phyloP scores from a whole-genome alignment of 1,140 invertebrate genomes.

The Cataglyphis hispanica region DNA sequence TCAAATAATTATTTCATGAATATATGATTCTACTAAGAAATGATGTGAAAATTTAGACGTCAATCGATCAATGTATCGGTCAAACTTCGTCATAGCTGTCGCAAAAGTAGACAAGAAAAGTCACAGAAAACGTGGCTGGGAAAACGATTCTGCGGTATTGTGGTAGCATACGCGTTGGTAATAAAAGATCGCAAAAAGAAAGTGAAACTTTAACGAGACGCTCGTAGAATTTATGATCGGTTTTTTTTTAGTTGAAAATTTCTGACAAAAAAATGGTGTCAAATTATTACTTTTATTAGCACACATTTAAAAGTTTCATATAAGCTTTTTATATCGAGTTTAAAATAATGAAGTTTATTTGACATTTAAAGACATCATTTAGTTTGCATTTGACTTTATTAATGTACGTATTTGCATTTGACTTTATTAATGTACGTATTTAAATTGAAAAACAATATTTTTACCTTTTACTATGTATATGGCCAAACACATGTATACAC shows the following conservation, averaged over 20 bases:
- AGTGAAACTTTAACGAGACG: constrained; percentile 43
- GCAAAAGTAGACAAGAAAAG: constrained; percentile 48
- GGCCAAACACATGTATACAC: neutral
- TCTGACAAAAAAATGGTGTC: constrained; percentile 21
- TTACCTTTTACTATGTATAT: neutral
- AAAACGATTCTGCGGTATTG: constrained; percentile 48
- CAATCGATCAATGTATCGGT: constrained; percentile 19
- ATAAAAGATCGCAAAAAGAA: constrained; percentile 56
- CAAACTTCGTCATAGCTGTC: constrained; percentile 4
- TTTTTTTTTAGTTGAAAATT: constrained; percentile 46
- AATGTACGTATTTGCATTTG: neutral
- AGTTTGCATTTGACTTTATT: neutral
- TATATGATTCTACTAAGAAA: neutral
- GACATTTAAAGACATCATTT: neutral
- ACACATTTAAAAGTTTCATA: neutral
- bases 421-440: neutral
- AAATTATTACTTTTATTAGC: constrained; percentile 56
- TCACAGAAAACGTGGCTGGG: constrained; percentile 47
- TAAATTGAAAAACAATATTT: constrained; percentile 28
- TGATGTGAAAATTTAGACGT: constrained; percentile 1
- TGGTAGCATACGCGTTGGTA: constrained; percentile 42
- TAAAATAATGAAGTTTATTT: neutral
- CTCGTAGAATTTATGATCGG: constrained; percentile 40
- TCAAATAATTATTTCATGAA: constrained; percentile 1
- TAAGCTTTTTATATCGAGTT: constrained; percentile 30